Base-by-base conservation (phyloP, 2,888 invertebrate genomes). In the Falcaria lacertinaria region DNA sequence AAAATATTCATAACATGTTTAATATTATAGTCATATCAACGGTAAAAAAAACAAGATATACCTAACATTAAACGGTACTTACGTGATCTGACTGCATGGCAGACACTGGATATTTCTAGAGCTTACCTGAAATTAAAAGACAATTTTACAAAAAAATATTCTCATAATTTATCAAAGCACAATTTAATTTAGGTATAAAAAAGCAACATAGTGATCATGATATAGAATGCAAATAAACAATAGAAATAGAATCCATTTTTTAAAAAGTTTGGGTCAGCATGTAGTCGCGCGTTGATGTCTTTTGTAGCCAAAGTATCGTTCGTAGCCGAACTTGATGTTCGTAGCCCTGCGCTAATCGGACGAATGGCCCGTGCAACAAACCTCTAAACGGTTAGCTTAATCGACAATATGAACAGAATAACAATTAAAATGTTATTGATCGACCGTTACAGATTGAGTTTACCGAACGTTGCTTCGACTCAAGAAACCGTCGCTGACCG, bases 401-500 rank as follows among this genome's bases (percentile, higher is more conserved):
- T 59, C 61, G 64, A 50, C 60, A 57, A 60, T 57, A 54, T 38
- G 33, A 53, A 61, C 43, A 57, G 49, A 57, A 32, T 34, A 44
- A 41, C 32, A 14, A 22, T 14, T 37, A 15, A 34, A n/a, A 15
- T n/a, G 17, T 6, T 15, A 7, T 32, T 38, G 41, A 44, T 38
- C 11, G 44, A 36, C 41, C 39, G 39, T 39, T 45, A 15, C 22
- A 19, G 22, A 36, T 13, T 36, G 19, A 36, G 19, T 22, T 36
- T 22, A 36, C 14, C 14, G 14, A 22, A 22, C 19, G 14, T 19
- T n/a, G n/a, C 11, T 36, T 19, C 6, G 13, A 7, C 11, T 28
- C 28, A 28, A 11, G 11, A 28, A 28, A 11, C 11, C 8, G 28
- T 28, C 11, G 28, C 28, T 28, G 11, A 28, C 28, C 28, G 28